phyloP scores from a whole-genome alignment of 2,113 vertebrate species.

The Empidonax traillii region DNA sequence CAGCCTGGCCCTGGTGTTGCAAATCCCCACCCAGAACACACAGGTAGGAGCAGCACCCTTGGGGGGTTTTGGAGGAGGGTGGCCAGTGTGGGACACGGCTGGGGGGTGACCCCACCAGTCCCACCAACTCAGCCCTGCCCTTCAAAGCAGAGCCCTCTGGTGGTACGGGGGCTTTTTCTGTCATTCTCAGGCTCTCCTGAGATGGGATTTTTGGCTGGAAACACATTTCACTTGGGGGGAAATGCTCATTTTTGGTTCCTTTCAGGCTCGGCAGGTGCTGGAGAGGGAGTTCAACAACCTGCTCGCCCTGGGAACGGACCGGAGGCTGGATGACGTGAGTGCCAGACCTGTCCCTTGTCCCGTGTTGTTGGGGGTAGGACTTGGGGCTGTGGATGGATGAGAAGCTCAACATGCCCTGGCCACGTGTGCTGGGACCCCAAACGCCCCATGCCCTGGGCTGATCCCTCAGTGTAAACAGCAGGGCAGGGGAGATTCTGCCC shows the following conservation, averaged over 20 bases:
- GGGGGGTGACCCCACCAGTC: background rate
- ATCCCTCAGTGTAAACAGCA: background rate
- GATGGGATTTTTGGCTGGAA: background rate
- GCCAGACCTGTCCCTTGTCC: background rate
- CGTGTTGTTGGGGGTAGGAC: background rate
- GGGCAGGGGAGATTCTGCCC: background rate
- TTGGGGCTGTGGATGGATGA: background rate
- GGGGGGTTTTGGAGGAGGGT: background rate
- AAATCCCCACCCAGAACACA: constrained; percentile 97
- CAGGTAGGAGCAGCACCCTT: constrained; percentile 76
- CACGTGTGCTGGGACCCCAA: background rate
- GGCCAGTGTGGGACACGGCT: fast-evolving
- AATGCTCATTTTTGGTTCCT: background rate
- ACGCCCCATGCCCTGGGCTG: background rate
- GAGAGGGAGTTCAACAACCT: constrained; percentile 97
- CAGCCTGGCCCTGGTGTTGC: constrained; percentile 91
- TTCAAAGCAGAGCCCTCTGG: background rate
- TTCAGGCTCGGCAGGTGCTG: constrained; percentile 93
- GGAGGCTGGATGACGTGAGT: constrained; percentile 92
- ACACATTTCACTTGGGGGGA: background rate
- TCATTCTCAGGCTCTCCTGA: background rate
- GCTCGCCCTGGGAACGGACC: constrained; percentile 90
- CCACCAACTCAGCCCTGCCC: background rate
- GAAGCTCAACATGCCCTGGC: fast-evolving
- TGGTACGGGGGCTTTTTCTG: background rate